These are phyloP conservation scores for Stigmatopora argus DNA, from an alignment of 2,113 vertebrate genomes.

Conservation along the genomic window DNA sequence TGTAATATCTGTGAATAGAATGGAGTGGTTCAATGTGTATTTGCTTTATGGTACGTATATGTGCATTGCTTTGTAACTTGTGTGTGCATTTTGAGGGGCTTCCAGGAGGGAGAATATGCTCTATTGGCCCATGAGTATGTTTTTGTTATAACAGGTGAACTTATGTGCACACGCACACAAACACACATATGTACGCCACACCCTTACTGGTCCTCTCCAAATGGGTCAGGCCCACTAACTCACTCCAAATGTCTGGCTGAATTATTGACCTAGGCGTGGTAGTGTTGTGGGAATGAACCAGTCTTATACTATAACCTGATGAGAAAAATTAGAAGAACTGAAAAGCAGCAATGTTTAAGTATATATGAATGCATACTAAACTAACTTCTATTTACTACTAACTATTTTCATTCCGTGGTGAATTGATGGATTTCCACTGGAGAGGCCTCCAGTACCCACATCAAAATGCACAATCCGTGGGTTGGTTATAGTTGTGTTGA, in stretches of 20 bases:
- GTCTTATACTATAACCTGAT: constrained; percentile 9
- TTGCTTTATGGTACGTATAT: background rate
- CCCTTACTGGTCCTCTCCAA: constrained; percentile 5
- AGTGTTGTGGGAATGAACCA: background rate
- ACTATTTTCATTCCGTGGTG: background rate
- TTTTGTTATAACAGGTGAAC: constrained; percentile 10
- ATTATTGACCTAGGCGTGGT: constrained; percentile 29
- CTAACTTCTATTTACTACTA: background rate
- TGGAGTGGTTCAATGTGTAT: background rate
- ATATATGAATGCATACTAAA: background rate
- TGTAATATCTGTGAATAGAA: background rate
- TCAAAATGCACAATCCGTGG: background rate
- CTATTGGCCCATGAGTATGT: background rate
- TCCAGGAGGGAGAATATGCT: background rate
- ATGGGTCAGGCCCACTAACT: constrained; percentile 28
- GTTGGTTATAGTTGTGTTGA: constrained; percentile 7
- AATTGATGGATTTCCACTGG: background rate
- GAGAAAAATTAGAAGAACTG: background rate
- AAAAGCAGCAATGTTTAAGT: background rate
- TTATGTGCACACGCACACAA: constrained; percentile 8
- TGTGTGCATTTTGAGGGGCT: background rate
- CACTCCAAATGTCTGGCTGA: constrained; percentile 27
- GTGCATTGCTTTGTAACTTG: background rate
- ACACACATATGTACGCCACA: constrained; percentile 11
- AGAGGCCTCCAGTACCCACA: background rate